Percentiles rank a stretch among this genome's conserved stretches.
Evolutionary conservation across 64 coral and sea anemone species (phyloP).

Genomic region (Pocillopora damicornis): DNA sequence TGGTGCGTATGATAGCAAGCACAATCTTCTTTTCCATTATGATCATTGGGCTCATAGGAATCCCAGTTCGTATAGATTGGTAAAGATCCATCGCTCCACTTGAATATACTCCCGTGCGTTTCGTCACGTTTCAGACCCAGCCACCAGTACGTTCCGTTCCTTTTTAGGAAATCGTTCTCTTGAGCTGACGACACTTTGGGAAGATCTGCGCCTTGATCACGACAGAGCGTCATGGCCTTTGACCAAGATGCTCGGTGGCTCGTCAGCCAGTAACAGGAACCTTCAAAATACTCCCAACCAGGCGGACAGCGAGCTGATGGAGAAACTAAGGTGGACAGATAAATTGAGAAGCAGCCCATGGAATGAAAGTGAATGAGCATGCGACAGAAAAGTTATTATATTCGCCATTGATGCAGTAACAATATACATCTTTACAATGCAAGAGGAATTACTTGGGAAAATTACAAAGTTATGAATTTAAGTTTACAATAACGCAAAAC

Average conservation of each 20-base stretch:
- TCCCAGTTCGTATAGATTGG: background rate
- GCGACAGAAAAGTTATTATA: no score
- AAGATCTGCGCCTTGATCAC: background rate
- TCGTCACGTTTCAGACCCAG: background rate
- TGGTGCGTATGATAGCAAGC: background rate
- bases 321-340: no score
- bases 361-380: no score
- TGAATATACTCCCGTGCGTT: background rate
- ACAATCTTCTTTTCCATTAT: background rate
- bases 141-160: background rate
- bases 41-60: background rate
- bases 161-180: background rate
- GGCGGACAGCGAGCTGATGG: no score
- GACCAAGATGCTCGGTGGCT: background rate
- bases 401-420: no score
- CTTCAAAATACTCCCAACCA: background rate
- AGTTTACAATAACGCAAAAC: no score
- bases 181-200: background rate
- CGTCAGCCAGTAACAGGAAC: constrained; percentile 7
- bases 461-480: no score
- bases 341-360: no score
- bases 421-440: no score
- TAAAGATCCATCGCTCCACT: background rate
- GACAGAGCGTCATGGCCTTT: background rate
- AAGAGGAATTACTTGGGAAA: no score